These are phyloP conservation scores for Ips nitidus DNA, from an alignment of 1,140 invertebrate genomes.

Conservation along the genomic window DNA sequence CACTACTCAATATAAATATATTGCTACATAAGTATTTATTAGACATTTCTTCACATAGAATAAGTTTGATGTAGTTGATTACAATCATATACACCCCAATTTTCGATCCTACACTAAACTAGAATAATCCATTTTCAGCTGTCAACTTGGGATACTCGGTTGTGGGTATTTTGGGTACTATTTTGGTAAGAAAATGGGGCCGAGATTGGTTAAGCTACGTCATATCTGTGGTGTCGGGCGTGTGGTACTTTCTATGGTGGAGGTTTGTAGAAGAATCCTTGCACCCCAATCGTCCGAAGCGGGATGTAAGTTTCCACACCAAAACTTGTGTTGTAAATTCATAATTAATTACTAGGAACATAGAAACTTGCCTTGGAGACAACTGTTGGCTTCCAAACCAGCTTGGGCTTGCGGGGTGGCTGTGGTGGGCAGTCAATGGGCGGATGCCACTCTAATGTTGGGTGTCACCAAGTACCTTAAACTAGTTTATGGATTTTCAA, in stretches of 20 bases:
- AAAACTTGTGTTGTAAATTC: not conserved
- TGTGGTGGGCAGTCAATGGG: conserved; percentile 63
- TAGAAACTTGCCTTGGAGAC: conserved; percentile 58
- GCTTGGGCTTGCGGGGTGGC: conserved; percentile 63
- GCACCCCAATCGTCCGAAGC: conserved; percentile 49
- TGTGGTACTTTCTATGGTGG: conserved; percentile 72
- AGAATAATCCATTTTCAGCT: conserved; percentile 48
- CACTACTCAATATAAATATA: too few species aligned
- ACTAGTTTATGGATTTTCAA: conserved; percentile 62
- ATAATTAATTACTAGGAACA: conserved; percentile 43
- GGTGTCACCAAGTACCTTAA: conserved; percentile 63
- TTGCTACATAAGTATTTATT: not conserved
- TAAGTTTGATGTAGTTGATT: not conserved
- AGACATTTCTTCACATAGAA: not conserved
- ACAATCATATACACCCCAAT: too few species aligned
- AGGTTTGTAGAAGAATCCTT: conserved; percentile 65
- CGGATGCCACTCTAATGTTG: conserved; percentile 60
- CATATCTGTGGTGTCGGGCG: conserved; percentile 57
- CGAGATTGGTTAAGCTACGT: conserved; percentile 63
- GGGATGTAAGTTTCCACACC: conserved; percentile 43
- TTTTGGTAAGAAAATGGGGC: conserved; percentile 57
- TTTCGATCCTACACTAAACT: not conserved
- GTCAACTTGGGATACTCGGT: conserved; percentile 61
- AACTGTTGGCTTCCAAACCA: conserved; percentile 58
- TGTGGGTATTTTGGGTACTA: conserved; percentile 59